These are phyloP conservation scores for Ameiurus melas DNA, from an alignment of 2,113 vertebrate genomes.

Conservation along the genomic window DNA sequence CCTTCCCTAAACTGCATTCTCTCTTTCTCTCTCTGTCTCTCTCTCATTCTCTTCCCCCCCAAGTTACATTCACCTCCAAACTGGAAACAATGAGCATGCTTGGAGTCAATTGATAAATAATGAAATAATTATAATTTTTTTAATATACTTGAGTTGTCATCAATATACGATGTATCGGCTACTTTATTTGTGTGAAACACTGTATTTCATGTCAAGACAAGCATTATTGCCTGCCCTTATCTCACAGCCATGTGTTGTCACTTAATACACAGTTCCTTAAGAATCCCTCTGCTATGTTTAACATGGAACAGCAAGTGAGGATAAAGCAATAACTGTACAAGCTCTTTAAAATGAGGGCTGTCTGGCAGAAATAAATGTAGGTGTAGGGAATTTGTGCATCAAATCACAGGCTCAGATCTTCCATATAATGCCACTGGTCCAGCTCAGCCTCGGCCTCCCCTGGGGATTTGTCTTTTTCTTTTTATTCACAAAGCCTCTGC, in stretches of 20 bases:
- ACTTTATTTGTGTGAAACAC: too few species aligned
- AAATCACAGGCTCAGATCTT: constrained; percentile 9
- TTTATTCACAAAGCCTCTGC: constrained; percentile 8
- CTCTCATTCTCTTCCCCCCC: not conserved
- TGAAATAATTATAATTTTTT: not conserved
- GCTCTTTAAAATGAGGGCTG: not conserved
- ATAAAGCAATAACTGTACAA: not conserved
- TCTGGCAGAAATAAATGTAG: not conserved
- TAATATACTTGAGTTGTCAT: not conserved
- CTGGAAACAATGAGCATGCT: not conserved
- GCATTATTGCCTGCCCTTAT: not conserved
- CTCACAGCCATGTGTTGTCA: not conserved
- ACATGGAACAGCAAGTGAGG: not conserved
- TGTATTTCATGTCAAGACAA: not conserved
- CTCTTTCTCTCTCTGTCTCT: not conserved
- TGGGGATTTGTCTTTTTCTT: constrained; percentile 29
- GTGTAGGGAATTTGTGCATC: not conserved
- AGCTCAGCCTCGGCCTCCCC: constrained; percentile 2
- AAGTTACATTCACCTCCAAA: not conserved
- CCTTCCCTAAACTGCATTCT: not conserved
- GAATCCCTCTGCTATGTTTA: not conserved
- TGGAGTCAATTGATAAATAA: not conserved
- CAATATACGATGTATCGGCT: not conserved
- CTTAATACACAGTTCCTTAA: not conserved
- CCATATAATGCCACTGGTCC: constrained; percentile 2